Percentiles rank a stretch among this genome's conserved stretches.
These are phyloP conservation scores for Psittacara wagleri DNA, from an alignment of 2,113 vertebrate species.

Conservation along the genomic window DNA sequence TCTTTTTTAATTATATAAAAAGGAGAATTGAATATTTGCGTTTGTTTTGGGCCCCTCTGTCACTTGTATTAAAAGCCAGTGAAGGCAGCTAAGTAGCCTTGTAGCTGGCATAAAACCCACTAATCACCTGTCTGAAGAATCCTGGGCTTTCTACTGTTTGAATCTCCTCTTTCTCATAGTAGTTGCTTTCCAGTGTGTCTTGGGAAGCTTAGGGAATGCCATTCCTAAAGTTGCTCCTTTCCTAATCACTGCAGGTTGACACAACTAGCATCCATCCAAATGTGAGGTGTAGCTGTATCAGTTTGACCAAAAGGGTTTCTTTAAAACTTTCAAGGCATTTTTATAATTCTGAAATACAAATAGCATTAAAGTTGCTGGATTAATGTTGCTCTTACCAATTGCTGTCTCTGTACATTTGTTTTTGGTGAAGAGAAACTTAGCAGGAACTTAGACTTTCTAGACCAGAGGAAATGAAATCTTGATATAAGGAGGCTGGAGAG, in stretches of 20 bases:
- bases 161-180: not conserved
- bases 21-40: not conserved
- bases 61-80: not conserved
- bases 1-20: not conserved
- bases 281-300: accelerated
- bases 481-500: not conserved
- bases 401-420: not conserved
- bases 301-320: not conserved
- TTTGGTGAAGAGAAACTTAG: not conserved
- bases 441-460: not conserved
- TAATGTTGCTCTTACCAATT: not conserved
- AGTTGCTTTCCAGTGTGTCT: not conserved
- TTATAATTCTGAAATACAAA: not conserved
- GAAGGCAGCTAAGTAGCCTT: not conserved
- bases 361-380: accelerated
- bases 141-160: not conserved
- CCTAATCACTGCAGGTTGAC: not conserved
- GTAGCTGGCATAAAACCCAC: not conserved
- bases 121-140: not conserved
- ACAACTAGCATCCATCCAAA: not conserved
- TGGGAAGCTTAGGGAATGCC: not conserved
- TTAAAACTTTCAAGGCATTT: not conserved
- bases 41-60: not conserved
- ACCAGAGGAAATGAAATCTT: not conserved
- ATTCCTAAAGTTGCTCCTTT: not conserved